phyloP scores from a whole-genome alignment of 2,797 vertebrate genomes.

The Oreonectes daqikongensis region DNA sequence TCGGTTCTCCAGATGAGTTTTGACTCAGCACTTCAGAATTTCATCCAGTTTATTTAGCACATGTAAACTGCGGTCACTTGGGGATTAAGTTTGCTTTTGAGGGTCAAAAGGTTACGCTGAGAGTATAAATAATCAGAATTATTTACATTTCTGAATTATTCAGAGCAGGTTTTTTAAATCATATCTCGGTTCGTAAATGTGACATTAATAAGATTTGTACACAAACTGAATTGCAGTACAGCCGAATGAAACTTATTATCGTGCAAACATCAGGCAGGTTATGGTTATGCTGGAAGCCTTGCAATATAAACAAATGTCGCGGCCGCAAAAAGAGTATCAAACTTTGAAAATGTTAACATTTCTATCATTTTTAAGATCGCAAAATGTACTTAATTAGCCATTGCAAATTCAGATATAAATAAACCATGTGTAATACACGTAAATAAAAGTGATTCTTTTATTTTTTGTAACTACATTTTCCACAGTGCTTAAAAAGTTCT shows the following conservation, averaged over 20 bases:
- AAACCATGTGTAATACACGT: too few relatives aligned
- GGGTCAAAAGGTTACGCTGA: conserved; percentile 18
- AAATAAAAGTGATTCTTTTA: too few relatives aligned
- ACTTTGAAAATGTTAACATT: neutral
- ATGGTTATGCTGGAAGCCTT: neutral
- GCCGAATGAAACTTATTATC: neutral
- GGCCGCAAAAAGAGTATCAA: neutral
- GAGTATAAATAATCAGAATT: conserved; percentile 5
- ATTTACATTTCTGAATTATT: conserved; percentile 38
- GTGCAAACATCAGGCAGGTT: conserved; percentile 21
- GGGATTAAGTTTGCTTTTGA: conserved; percentile 32
- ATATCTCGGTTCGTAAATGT: conserved; percentile 2
- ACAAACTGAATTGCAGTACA: conserved; percentile 2
- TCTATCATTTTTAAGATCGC: neutral
- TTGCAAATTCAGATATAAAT: too few relatives aligned
- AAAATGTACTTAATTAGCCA: too few relatives aligned
- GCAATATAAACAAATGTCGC: neutral
- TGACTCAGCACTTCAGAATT: conserved; percentile 54
- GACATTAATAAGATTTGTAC: conserved; percentile 11
- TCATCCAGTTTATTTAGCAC: conserved; percentile 44
- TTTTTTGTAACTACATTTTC: too few relatives aligned
- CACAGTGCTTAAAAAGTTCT: neutral
- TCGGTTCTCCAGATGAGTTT: conserved; percentile 57
- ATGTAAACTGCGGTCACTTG: conserved; percentile 24
- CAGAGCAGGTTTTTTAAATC: conserved; percentile 39